Percentiles rank a stretch among this genome's conserved stretches.
phyloP scores from a whole-genome alignment of 2,797 vertebrate genomes.

The Anas bernieri region DNA sequence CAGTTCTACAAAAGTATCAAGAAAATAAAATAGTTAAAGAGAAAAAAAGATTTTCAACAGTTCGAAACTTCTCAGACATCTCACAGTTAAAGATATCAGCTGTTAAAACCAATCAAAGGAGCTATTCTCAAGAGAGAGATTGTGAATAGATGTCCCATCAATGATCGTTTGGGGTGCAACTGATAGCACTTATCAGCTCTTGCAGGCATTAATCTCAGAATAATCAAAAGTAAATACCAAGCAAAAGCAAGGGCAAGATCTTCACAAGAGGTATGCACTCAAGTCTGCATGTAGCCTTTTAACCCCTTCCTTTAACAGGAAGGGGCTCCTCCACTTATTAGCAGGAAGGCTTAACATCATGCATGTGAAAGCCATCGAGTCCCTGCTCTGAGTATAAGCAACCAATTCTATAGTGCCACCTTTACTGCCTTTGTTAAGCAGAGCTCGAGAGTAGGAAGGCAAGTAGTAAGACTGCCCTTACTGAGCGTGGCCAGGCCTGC shows the following conservation, averaged over 20 bases:
- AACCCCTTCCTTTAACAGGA: not conserved
- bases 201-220: slow-evolving; percentile 58
- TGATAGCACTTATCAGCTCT: slow-evolving; percentile 65
- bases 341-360: not conserved
- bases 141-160: slow-evolving; percentile 38
- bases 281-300: not conserved
- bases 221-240: slow-evolving; percentile 73
- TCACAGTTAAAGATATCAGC: slow-evolving; percentile 48
- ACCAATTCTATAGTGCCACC: not conserved
- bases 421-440: not conserved
- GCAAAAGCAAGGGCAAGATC: slow-evolving; percentile 19
- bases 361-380: not conserved
- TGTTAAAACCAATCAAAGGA: slow-evolving; percentile 52
- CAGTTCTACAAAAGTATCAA: slow-evolving; percentile 68
- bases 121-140: slow-evolving; percentile 42
- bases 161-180: slow-evolving; percentile 46
- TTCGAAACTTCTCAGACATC: slow-evolving; percentile 27
- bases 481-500: rapidly evolving
- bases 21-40: not conserved
- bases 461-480: not conserved
- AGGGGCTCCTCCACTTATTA: not conserved
- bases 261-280: not conserved
- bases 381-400: not conserved
- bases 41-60: not conserved
- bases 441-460: not conserved